A percentile compares a stretch with the other conserved stretches of the same genome.
These are phyloP conservation scores for Macropodus opercularis DNA, from an alignment of 2,797 vertebrate species.

Conservation along the genomic window DNA sequence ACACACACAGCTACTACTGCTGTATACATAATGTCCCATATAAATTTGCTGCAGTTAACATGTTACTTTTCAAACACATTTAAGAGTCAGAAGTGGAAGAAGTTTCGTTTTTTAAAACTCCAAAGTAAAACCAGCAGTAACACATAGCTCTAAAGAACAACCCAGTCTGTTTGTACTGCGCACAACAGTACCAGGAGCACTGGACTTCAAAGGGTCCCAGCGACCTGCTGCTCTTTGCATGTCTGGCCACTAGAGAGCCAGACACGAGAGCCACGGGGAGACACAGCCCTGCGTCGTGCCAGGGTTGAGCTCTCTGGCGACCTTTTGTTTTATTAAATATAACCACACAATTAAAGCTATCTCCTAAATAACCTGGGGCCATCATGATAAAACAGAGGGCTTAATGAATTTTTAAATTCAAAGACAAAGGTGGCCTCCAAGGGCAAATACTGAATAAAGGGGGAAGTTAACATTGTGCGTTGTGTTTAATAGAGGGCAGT, in stretches of 20 bases:
- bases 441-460: slow-evolving; percentile 44
- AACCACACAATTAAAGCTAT: slow-evolving; percentile 55
- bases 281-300: slow-evolving; percentile 6
- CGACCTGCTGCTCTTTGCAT: slow-evolving; percentile 11
- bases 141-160: slow-evolving; percentile 4
- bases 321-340: slow-evolving; percentile 65
- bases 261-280: slow-evolving; percentile 28
- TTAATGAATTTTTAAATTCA: slow-evolving; percentile 58
- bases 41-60: too few relatives aligned
- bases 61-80: too few relatives aligned
- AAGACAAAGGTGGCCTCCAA: slow-evolving; percentile 44
- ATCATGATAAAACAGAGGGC: slow-evolving; percentile 26
- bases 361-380: slow-evolving; percentile 49
- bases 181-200: neutral
- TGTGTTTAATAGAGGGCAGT: slow-evolving; percentile 49
- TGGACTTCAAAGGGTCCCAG: slow-evolving; percentile 43
- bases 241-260: slow-evolving; percentile 70
- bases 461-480: slow-evolving; percentile 49
- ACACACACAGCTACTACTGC: too few relatives aligned
- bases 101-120: neutral
- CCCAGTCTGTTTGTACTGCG: too few relatives aligned
- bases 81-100: too few relatives aligned
- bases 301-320: slow-evolving; percentile 62
- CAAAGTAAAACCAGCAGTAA: neutral
- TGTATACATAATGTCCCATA: too few relatives aligned